A percentile compares a stretch with the other conserved stretches of the same genome.
These are phyloP conservation scores for Zophobas morio DNA, from an alignment of 1,140 invertebrate species.

Conservation along the genomic window DNA sequence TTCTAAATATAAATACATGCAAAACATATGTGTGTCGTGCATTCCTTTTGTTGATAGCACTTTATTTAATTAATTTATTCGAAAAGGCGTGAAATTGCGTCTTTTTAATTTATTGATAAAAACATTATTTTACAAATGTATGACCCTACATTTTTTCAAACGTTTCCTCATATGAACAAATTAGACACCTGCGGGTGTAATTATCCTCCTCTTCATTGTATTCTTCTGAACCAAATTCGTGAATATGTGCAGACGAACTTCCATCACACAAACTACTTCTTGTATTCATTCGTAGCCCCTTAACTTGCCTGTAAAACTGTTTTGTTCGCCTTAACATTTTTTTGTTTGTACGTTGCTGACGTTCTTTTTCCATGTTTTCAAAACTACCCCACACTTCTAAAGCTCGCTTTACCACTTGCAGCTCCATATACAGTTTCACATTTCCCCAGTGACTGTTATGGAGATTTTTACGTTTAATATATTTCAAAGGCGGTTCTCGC, in stretches of 20 bases:
- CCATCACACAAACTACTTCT: slow-evolving; percentile 88
- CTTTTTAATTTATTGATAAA: background rate
- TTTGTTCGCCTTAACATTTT: slow-evolving; percentile 82
- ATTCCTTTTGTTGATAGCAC: too few relatives aligned
- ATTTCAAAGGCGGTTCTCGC: slow-evolving; percentile 89
- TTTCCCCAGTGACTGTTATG: slow-evolving; percentile 93
- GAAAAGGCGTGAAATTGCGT: background rate
- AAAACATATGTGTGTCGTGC: too few relatives aligned
- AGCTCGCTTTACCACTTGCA: slow-evolving; percentile 87
- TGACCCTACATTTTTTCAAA: slow-evolving; percentile 90
- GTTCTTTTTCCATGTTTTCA: slow-evolving; percentile 83
- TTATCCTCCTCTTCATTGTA: slow-evolving; percentile 85
- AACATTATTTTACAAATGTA: background rate
- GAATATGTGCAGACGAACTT: slow-evolving; percentile 79
- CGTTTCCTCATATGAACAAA: slow-evolving; percentile 84
- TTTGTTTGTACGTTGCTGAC: slow-evolving; percentile 77
- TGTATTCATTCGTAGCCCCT: slow-evolving; percentile 88
- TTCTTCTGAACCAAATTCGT: slow-evolving; percentile 84
- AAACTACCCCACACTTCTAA: slow-evolving; percentile 89
- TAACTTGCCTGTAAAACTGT: slow-evolving; percentile 90
- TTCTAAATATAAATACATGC: too few relatives aligned
- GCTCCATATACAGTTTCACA: slow-evolving; percentile 93
- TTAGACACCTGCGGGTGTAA: slow-evolving; percentile 82
- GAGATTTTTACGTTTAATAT: slow-evolving; percentile 92
- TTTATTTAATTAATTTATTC: too few relatives aligned